Evolutionary conservation across 2,888 invertebrate species (phyloP).

Genomic region (Orthosia gracilis): DNA sequence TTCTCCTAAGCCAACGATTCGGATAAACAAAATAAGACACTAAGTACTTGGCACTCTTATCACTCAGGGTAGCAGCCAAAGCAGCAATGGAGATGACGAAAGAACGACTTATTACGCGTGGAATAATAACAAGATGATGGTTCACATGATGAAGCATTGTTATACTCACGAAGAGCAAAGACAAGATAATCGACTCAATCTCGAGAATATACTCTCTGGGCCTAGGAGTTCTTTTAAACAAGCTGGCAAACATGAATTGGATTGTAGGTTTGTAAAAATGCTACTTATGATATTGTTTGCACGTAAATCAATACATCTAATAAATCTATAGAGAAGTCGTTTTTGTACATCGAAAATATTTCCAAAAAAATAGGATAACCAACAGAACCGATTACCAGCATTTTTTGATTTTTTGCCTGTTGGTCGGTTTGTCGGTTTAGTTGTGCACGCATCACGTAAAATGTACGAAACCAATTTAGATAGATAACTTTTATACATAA

Average conservation of each 20-base stretch:
- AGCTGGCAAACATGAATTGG: slow-evolving; percentile 80
- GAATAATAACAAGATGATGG: slow-evolving; percentile 87
- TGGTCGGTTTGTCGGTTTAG: too few species aligned
- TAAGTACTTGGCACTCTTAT: not conserved
- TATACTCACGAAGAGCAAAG: slow-evolving; percentile 85
- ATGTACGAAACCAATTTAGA: too few species aligned
- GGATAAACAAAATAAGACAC: not conserved
- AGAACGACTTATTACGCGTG: slow-evolving; percentile 80
- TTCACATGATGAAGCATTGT: slow-evolving; percentile 88
- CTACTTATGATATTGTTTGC: too few species aligned
- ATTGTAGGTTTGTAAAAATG: slow-evolving; percentile 76
- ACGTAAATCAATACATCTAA: too few species aligned
- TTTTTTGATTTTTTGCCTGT: too few species aligned
- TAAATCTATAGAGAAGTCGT: too few species aligned
- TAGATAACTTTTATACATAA: too few species aligned
- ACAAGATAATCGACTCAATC: slow-evolving; percentile 58
- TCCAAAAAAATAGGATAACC: too few species aligned
- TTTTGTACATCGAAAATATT: too few species aligned
- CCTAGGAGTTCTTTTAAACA: slow-evolving; percentile 75
- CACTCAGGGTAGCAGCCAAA: slow-evolving; percentile 44
- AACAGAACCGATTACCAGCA: too few species aligned
- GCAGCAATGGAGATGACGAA: slow-evolving; percentile 43
- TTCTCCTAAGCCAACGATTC: not conserved
- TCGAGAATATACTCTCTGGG: slow-evolving; percentile 76
- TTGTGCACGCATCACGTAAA: too few species aligned